Conservation (phyloP, 2,113 vertebrate species). For the Alethe diademata region DNA sequence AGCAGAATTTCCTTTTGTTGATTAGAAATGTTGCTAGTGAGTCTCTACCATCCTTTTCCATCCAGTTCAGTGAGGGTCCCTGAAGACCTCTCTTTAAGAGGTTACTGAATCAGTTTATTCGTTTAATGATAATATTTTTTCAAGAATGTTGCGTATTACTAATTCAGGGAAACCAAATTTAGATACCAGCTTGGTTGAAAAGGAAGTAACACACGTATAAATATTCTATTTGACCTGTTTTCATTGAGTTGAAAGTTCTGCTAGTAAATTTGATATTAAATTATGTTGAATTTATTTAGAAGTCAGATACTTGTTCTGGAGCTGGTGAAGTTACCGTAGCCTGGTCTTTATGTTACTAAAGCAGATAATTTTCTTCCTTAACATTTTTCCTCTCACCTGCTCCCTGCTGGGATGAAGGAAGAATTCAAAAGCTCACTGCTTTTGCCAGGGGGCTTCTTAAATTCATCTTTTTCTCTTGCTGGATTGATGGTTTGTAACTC, state of each 20-base stretch:
- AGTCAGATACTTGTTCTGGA: background rate
- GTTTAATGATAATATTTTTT: background rate
- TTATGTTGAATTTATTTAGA: background rate
- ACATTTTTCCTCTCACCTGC: background rate
- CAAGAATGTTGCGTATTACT: background rate
- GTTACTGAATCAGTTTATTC: background rate
- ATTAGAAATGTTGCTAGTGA: background rate
- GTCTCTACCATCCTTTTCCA: background rate
- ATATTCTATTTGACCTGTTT: background rate
- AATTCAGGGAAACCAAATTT: background rate
- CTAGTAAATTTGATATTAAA: background rate
- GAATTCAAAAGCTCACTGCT: background rate
- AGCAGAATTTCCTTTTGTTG: background rate
- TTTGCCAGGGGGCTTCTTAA: background rate
- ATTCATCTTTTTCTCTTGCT: background rate
- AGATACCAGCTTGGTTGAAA: background rate
- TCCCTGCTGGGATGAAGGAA: background rate
- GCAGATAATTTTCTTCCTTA: background rate
- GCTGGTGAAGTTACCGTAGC: background rate
- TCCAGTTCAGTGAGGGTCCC: background rate
- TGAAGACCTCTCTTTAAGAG: background rate
- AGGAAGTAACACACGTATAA: background rate
- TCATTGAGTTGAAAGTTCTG: background rate
- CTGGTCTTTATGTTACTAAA: background rate
- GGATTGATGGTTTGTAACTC: background rate